These are phyloP conservation scores for Aphaenogaster floridana DNA, from an alignment of 1,140 invertebrate species.

Conservation along the genomic window DNA sequence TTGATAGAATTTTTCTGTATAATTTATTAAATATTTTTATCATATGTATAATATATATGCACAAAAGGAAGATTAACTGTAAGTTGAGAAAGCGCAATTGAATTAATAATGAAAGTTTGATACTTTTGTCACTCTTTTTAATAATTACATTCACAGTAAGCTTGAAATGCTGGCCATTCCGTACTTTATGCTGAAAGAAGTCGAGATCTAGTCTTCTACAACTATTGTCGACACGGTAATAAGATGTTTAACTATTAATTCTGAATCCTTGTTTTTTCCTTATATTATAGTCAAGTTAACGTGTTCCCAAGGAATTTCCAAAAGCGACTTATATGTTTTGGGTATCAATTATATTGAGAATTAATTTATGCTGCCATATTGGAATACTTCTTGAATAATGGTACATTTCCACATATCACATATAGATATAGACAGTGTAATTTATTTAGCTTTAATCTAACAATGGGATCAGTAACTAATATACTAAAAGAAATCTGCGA, in stretches of 20 bases:
- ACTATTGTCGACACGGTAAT: conserved; percentile 19
- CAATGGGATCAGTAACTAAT: background rate
- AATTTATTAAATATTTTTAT: conserved; percentile 51
- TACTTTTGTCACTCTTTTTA: conserved; percentile 35
- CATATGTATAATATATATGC: conserved; percentile 8
- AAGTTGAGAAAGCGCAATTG: background rate
- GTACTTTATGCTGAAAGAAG: conserved; percentile 23
- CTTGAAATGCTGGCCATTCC: conserved; percentile 10
- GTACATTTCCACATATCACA: conserved; percentile 21
- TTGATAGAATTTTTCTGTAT: conserved; percentile 49
- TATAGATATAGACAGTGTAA: conserved; percentile 28
- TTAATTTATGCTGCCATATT: conserved; percentile 56
- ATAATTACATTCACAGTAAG: conserved; percentile 1
- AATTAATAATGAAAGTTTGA: conserved; percentile 42
- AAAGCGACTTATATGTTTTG: conserved; percentile 23
- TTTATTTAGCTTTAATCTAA: conserved; percentile 37
- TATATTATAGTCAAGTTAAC: conserved; percentile 7
- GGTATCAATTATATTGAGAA: conserved; percentile 37
- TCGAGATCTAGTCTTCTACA: conserved; percentile 51
- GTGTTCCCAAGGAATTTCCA: background rate
- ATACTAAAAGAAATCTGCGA: background rate
- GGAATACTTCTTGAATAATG: conserved; percentile 25
- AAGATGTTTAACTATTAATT: conserved; percentile 49
- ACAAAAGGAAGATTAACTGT: conserved; percentile 1
- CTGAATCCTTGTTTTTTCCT: conserved; percentile 14